Percentiles rank a stretch among this genome's conserved stretches.
Conservation (phyloP, 2,113 vertebrate genomes). For the Sylvilagus bachmani region DNA sequence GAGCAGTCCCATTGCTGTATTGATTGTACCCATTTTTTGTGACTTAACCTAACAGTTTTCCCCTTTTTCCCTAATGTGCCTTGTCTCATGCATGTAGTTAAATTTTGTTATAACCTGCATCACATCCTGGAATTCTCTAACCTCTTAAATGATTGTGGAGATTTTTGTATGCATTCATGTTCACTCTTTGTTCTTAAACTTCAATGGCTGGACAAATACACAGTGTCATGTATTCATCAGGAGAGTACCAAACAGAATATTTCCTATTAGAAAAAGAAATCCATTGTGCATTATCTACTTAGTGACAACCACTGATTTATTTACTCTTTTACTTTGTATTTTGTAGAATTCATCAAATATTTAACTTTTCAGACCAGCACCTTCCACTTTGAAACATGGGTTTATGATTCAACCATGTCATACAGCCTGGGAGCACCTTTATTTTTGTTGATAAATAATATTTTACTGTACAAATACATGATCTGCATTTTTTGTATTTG, state of each 20-base stretch:
- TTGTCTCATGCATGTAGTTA: not conserved
- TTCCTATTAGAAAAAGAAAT: not conserved
- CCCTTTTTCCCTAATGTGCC: not conserved
- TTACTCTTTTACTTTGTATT: not conserved
- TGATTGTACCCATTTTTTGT: not conserved
- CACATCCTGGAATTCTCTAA: not conserved
- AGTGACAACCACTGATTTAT: not conserved
- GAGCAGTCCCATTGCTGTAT: not conserved
- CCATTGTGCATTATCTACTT: not conserved
- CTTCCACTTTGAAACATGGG: not conserved
- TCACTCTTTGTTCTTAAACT: not conserved
- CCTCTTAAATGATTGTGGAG: not conserved
- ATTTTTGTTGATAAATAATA: not conserved
- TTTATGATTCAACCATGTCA: not conserved
- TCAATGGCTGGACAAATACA: not conserved
- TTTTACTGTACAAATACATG: not conserved
- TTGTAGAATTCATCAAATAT: not conserved
- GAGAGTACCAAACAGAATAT: not conserved
- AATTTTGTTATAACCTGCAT: not conserved
- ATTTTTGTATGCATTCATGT: not conserved
- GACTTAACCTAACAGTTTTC: not conserved
- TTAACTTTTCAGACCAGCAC: not conserved
- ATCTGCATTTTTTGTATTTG: not conserved
- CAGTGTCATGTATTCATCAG: not conserved
- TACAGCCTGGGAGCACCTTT: not conserved